A percentile compares a stretch with the other conserved stretches of the same genome.
phyloP scores from a whole-genome alignment of 2,113 vertebrate species.

The Gallinago jamesoni region DNA sequence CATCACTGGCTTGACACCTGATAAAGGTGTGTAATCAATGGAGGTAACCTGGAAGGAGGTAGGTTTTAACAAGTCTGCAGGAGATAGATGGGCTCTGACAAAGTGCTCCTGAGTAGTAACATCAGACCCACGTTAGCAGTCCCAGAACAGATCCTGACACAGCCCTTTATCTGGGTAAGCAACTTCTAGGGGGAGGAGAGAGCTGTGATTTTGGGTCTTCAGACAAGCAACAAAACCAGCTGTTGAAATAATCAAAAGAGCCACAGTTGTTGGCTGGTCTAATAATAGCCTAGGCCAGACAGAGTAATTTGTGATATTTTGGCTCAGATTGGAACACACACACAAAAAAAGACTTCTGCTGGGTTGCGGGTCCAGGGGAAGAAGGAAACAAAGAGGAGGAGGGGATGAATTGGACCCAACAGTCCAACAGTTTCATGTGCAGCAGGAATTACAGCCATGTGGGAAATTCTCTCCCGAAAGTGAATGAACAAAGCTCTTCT shows the following conservation, averaged over 20 bases:
- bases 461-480: background rate
- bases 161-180: background rate
- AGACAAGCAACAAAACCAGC: constrained; percentile 34
- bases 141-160: background rate
- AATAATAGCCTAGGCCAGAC: constrained; percentile 51
- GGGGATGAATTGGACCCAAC: background rate
- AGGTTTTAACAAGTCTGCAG: background rate
- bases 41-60: background rate
- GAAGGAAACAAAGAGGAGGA: background rate
- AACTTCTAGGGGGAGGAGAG: background rate
- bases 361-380: background rate
- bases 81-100: background rate
- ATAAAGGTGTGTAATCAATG: background rate
- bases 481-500: background rate
- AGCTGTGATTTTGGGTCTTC: background rate
- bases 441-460: background rate
- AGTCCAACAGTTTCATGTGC: background rate
- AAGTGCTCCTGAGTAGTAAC: background rate
- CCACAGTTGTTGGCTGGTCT: constrained; percentile 1
- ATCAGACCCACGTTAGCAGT: background rate
- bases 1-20: background rate
- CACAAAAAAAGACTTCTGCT: background rate
- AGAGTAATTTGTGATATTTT: background rate
- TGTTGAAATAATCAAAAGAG: constrained; percentile 46
- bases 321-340: background rate